Percentiles rank a stretch among this genome's conserved stretches.
Evolutionary conservation across 1,140 invertebrate species (phyloP).

Genomic region (Diorhabda carinulata): DNA sequence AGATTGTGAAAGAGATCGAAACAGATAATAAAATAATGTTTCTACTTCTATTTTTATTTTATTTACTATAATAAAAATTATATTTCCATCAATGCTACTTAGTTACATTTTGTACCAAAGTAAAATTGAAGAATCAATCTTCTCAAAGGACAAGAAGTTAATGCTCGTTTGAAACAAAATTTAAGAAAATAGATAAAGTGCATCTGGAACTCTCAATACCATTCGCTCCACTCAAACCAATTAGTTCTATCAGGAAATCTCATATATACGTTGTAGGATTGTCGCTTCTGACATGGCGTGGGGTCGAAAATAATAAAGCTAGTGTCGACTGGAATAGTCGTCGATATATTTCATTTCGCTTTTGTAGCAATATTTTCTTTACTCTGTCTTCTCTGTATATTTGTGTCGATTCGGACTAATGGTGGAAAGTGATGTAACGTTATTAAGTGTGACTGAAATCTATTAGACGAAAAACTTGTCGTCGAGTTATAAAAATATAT

Average conservation of each 20-base stretch:
- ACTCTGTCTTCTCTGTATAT: neutral
- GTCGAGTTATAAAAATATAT: too few relatives aligned
- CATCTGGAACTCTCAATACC: neutral
- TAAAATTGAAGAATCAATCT: too few relatives aligned
- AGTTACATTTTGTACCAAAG: too few relatives aligned
- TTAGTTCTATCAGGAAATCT: constrained; percentile 2
- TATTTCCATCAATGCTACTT: too few relatives aligned
- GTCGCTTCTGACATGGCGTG: neutral
- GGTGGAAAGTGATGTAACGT: too few relatives aligned
- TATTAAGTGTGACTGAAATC: too few relatives aligned
- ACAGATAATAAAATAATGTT: too few relatives aligned
- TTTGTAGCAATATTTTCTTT: constrained; percentile 1
- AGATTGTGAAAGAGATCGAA: too few relatives aligned
- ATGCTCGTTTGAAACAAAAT: neutral
- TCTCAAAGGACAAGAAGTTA: too few relatives aligned
- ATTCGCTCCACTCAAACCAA: neutral
- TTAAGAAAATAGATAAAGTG: neutral
- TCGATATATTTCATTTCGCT: constrained; percentile 2
- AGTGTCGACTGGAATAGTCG: neutral
- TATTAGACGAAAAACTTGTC: too few relatives aligned
- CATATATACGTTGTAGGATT: neutral
- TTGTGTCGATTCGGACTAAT: neutral
- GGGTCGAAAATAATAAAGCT: constrained; percentile 2
- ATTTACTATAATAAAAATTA: too few relatives aligned
- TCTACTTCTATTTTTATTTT: too few relatives aligned